Evolutionary conservation across 1,140 invertebrate genomes (phyloP).

Genomic region (Coptotermes formosanus): DNA sequence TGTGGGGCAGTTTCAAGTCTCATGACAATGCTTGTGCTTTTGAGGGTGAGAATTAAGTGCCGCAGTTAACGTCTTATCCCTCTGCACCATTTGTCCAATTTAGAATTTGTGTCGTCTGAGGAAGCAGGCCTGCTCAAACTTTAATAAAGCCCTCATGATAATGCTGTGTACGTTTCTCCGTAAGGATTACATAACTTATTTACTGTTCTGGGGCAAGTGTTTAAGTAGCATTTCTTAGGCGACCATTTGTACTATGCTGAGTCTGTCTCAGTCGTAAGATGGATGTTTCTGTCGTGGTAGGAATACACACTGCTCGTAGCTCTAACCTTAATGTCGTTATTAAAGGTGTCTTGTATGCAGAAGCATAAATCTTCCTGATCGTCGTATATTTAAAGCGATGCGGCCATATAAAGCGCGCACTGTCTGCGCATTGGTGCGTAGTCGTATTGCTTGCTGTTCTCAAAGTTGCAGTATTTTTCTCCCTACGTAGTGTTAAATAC

Average conservation of each 20-base stretch:
- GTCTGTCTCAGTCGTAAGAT: not conserved
- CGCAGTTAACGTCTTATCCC: not conserved
- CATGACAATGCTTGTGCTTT: not conserved
- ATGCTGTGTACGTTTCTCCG: not conserved
- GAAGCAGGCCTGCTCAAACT: not conserved
- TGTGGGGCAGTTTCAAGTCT: not conserved
- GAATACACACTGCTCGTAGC: not conserved
- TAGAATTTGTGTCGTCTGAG: not conserved
- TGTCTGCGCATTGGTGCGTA: not conserved
- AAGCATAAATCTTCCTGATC: not conserved
- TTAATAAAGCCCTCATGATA: slow-evolving; percentile 13
- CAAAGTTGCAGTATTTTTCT: not conserved
- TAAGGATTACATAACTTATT: not conserved
- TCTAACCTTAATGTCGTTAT: not conserved
- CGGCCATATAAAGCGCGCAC: not conserved
- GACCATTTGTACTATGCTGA: not conserved
- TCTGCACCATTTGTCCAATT: not conserved
- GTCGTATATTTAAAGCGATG: not conserved
- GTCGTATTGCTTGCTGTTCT: not conserved
- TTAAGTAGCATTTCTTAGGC: slow-evolving; percentile 1
- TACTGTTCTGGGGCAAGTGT: not conserved
- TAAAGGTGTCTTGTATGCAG: not conserved
- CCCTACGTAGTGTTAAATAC: too few species aligned
- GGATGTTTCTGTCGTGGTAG: not conserved
- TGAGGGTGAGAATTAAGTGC: not conserved